Base-by-base conservation (phyloP, 2,888 invertebrate genomes). In the Microdon myrmicae region DNA sequence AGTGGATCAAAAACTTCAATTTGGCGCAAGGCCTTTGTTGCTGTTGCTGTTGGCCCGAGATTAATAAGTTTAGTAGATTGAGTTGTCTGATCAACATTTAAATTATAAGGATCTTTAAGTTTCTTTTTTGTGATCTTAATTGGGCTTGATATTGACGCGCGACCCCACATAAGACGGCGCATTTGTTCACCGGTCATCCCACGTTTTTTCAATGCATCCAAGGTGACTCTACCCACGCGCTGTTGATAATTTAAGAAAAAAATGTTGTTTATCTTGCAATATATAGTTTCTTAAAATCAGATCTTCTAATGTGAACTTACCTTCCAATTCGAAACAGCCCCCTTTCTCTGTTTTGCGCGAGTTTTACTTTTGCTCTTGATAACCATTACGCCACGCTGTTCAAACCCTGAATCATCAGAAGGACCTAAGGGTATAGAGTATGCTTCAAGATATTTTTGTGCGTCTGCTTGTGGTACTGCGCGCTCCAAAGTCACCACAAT, bases 301-400 rank as follows among this genome's bases (percentile, higher is more conserved):
- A n/a, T 28, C 10, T 28, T 10, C 12, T 10, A 9, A 10, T 17
- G 6, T 19, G n/a, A 4, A 23, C 45, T 58, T 37, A 94, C 96
- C 90, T 97, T 99, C 99, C 99, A 99, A 78, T 98, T 97, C 41
- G 89, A 83, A 2, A 97, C 87, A 2, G 98, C 98, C 1, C 95
- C 96, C 77, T 97, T 98, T 64, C 97, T 84, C 81, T 97, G 96
- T 73, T 92, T 92, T 1, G 99, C 99, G 67, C 94, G 85, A 0
- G 98, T 98, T 81, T 97, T 98, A 68, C 89, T 92, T 74, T 96
- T 96, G 69, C 92, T 92, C 82, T 98, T 99, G 78, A 99, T 99
- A 45, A 98, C 95, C 91, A 99, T 94, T 2, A 99, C 92, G 0
- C 96, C 98, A 26, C 96, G 83, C 70, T 92, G 89, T 78, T 94